Conservation (phyloP, 2,797 vertebrate genomes). For the Pipistrellus nathusii region DNA sequence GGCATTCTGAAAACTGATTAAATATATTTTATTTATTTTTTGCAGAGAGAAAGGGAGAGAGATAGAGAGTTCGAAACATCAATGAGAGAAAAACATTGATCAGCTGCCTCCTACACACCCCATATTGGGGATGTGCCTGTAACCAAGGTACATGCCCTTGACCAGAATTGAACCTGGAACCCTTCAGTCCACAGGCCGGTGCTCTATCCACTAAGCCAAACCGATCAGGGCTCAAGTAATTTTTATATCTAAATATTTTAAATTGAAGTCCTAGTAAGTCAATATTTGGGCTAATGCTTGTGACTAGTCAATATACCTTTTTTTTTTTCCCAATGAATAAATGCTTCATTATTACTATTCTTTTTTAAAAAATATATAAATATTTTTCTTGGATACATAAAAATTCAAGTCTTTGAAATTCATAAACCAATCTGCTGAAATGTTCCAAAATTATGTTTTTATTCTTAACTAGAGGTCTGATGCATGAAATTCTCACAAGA, state of each 20-base stretch:
- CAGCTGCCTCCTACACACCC: too few species aligned
- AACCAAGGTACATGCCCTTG: too few species aligned
- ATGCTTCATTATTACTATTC: background rate
- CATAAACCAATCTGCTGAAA: background rate
- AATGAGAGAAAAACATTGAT: too few species aligned
- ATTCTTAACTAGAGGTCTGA: background rate
- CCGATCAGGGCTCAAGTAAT: background rate
- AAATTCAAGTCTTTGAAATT: constrained; percentile 8
- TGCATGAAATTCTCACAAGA: too few species aligned
- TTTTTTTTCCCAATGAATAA: background rate
- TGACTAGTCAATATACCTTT: background rate
- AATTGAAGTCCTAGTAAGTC: background rate
- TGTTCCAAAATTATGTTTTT: background rate
- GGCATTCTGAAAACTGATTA: background rate
- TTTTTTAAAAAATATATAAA: background rate
- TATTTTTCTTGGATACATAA: background rate
- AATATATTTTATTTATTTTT: background rate
- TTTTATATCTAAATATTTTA: constrained; percentile 17
- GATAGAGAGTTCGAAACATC: too few species aligned
- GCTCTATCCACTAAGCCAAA: too few species aligned
- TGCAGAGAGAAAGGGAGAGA: too few species aligned
- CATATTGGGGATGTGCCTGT: too few species aligned
- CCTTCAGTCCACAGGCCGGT: too few species aligned
- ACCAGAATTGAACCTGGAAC: too few species aligned
- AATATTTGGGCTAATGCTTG: background rate